Evolutionary conservation across 2,888 invertebrate genomes (phyloP).

Genomic region (Anarsia innoxiella): DNA sequence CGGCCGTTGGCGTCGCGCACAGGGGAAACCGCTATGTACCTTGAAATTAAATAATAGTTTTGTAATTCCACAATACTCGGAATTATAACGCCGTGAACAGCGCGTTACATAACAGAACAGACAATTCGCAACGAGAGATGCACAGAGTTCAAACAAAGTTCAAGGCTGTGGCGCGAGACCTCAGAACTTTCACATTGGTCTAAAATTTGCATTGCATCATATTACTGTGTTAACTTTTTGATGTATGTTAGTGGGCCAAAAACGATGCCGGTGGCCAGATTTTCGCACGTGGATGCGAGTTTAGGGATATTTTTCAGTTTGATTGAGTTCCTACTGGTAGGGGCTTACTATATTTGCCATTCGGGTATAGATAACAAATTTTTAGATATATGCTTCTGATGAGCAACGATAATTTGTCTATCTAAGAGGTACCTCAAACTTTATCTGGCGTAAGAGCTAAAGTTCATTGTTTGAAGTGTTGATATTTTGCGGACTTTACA

Average conservation of each 20-base stretch:
- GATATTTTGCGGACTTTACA: too few species aligned
- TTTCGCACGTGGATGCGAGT: slow-evolving; percentile 1
- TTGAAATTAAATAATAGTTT: slow-evolving; percentile 46
- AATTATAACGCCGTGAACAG: not conserved
- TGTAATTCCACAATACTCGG: slow-evolving; percentile 26
- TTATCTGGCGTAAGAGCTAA: too few species aligned
- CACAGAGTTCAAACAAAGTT: slow-evolving; percentile 4
- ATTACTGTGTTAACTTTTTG: not conserved
- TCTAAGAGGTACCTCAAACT: too few species aligned
- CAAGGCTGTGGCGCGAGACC: slow-evolving; percentile 5
- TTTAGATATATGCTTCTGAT: too few species aligned
- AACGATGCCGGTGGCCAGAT: not conserved
- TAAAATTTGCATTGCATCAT: not conserved
- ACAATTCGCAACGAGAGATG: not conserved
- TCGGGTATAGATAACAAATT: too few species aligned
- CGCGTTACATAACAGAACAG: slow-evolving; percentile 3
- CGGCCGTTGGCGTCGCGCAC: slow-evolving; percentile 82
- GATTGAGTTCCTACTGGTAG: too few species aligned
- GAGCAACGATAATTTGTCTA: too few species aligned
- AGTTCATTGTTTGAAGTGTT: too few species aligned
- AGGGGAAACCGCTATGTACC: slow-evolving; percentile 85
- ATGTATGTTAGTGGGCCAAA: slow-evolving; percentile 11
- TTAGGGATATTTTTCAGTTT: not conserved
- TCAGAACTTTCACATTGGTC: slow-evolving; percentile 9
- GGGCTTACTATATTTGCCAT: too few species aligned